Percentiles rank a stretch among this genome's conserved stretches.
Conservation (phyloP, 2,113 vertebrate genomes). For the Oreochromis aureus region DNA sequence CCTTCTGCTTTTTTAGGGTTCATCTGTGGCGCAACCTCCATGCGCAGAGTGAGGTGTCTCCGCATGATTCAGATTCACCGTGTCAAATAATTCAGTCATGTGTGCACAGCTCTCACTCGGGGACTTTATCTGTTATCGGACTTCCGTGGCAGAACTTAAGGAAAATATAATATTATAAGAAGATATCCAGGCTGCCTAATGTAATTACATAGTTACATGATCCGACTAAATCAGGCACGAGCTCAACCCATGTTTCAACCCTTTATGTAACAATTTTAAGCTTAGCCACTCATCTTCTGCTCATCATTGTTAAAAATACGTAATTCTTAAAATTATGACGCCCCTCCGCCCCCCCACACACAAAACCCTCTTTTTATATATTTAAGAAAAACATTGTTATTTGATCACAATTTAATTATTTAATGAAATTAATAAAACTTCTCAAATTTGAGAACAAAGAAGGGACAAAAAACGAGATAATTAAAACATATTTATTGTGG, state of each 20-base stretch:
- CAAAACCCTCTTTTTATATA: neutral
- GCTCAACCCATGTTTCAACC: neutral
- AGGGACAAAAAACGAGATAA: neutral
- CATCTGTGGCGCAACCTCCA: constrained; percentile 2
- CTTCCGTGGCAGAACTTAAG: neutral
- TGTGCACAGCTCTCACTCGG: neutral
- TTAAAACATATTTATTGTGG: neutral
- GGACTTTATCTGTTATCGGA: neutral
- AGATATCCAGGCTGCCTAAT: neutral
- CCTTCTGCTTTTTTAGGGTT: constrained; percentile 26
- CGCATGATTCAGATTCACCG: neutral
- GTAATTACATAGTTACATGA: neutral
- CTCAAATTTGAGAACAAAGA: neutral
- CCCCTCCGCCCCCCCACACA: neutral
- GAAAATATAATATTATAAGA: neutral
- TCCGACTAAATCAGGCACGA: neutral
- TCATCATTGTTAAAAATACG: neutral
- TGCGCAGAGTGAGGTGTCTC: neutral
- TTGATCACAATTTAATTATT: neutral
- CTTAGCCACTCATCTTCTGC: neutral
- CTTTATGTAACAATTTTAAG: neutral
- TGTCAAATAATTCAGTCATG: neutral
- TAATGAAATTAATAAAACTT: neutral
- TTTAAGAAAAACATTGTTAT: neutral
- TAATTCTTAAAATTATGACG: neutral